Evolutionary conservation across 2,113 vertebrate species (phyloP), one percentile per base, ranked within the genome.

Genomic region (Acrocephalus kingi): DNA sequence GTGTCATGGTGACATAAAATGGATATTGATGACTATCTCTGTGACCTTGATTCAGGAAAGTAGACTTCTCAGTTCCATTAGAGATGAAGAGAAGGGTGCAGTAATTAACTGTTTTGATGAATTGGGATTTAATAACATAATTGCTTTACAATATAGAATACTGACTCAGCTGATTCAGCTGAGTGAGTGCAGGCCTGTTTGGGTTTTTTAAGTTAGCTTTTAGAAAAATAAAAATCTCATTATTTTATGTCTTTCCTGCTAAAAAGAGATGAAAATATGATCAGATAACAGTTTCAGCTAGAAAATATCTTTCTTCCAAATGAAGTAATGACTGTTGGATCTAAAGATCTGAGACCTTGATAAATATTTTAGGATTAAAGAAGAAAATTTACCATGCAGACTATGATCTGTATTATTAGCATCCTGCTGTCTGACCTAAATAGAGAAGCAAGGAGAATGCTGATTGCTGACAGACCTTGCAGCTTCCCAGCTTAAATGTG

Each of bases 381-480:
- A 72, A 85, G 46, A 69, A 96, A 80, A 95, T 83, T 94, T 91
- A 61, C 79, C 79, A 77, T 86, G 78, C 82, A 93, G 90, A 77
- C 79, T 93, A 25, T 63, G 63, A 71, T 90, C 59, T 90, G 16
- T 41, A 88, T 80, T 95, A 89, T 91, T 96, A 94, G 48, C 85
- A 90, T 48, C 87, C 64, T 88, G 59, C 81, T 94, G 93, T 91
- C 84, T 96, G 94, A 96, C 93, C 93, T 93, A 94, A 88, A 94
- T 83, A 2, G 7, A 77, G 75, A 86, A 79, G 35, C 0, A 0
- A 94, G 82, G 63, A 94, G 87, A 96, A 91, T 90, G 30, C 9
- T 73, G 71, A 88, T 90, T 86, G 30, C 46, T 0, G 0, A 33
- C 35, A 91, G 79, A 90, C 21, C 37, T 91, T 3, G 8, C 78